A percentile compares a stretch with the other conserved stretches of the same genome.
These are phyloP conservation scores for Syngnathus acus DNA, from an alignment of 2,797 vertebrate species.

Conservation along the genomic window DNA sequence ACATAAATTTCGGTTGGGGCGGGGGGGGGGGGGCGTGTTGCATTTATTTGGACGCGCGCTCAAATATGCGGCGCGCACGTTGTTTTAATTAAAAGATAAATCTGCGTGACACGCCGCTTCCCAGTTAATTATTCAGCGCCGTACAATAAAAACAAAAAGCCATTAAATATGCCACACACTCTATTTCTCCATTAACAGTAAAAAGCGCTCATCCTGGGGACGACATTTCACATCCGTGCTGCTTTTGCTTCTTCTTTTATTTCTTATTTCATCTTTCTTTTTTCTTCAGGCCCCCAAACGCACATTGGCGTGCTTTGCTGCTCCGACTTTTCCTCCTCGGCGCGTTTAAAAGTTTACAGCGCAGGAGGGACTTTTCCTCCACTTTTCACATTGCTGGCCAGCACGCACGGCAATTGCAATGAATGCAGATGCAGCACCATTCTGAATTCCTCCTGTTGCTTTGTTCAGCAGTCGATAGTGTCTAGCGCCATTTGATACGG, in stretches of 20 bases:
- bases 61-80: constrained; percentile 99
- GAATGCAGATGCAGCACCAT: too few species aligned
- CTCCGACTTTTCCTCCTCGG: constrained; percentile 10
- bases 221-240: constrained; percentile 82
- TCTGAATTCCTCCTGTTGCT: too few species aligned
- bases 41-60: constrained; percentile 99
- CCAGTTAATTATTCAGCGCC: constrained; percentile 99
- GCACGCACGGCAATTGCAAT: too few species aligned
- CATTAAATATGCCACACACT: constrained; percentile 99
- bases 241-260: constrained; percentile 26
- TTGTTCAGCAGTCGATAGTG: too few species aligned
- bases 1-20: constrained; percentile 96
- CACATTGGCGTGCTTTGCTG: constrained; percentile 29
- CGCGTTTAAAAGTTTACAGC: constrained; percentile 8
- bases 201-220: constrained; percentile 92
- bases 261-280: not conserved
- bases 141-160: constrained; percentile 99
- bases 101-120: constrained; percentile 99
- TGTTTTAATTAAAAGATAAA: constrained; percentile 99
- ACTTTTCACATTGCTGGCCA: not conserved
- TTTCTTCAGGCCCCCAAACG: constrained; percentile 31
- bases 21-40: constrained; percentile 54
- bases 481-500: too few species aligned
- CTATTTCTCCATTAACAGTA: constrained; percentile 99
- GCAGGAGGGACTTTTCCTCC: not conserved